Conservation (phyloP, 2,888 invertebrate genomes). For the Cephus sareptanus region DNA sequence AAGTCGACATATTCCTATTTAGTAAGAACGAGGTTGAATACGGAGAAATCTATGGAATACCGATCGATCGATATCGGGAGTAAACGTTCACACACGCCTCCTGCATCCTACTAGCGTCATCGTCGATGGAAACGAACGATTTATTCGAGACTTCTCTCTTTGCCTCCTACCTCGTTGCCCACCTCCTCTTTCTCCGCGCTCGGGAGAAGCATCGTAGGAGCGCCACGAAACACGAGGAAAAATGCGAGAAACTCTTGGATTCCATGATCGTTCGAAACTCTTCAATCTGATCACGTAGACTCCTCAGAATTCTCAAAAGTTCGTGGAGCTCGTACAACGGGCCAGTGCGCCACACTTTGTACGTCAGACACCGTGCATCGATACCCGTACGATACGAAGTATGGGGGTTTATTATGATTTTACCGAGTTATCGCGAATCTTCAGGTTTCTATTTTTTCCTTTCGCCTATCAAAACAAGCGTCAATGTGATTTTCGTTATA, state of each 20-base stretch:
- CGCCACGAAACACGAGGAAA: background rate
- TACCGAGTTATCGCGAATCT: background rate
- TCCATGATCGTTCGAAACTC: background rate
- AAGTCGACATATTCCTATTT: slow-evolving; percentile 58
- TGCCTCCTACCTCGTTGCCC: background rate
- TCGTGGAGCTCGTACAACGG: background rate
- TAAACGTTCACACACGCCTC: background rate
- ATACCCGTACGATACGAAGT: background rate
- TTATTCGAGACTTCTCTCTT: slow-evolving; percentile 16
- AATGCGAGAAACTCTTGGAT: background rate
- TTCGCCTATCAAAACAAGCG: background rate
- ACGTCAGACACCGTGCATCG: background rate
- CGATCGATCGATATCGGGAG: slow-evolving; percentile 56
- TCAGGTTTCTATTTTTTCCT: background rate
- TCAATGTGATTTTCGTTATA: background rate
- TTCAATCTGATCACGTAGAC: background rate
- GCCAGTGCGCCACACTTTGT: background rate
- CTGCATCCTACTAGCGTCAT: background rate
- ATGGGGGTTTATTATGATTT: no score
- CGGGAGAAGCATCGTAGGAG: background rate
- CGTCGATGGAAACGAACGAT: slow-evolving; percentile 3
- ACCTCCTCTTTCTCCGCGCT: background rate
- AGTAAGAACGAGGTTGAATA: slow-evolving; percentile 55
- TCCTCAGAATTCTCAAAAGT: slow-evolving; percentile 5
- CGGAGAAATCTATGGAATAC: slow-evolving; percentile 56